These are phyloP conservation scores for Drosophila dunni DNA, from an alignment of 1,140 invertebrate species.

Conservation along the genomic window DNA sequence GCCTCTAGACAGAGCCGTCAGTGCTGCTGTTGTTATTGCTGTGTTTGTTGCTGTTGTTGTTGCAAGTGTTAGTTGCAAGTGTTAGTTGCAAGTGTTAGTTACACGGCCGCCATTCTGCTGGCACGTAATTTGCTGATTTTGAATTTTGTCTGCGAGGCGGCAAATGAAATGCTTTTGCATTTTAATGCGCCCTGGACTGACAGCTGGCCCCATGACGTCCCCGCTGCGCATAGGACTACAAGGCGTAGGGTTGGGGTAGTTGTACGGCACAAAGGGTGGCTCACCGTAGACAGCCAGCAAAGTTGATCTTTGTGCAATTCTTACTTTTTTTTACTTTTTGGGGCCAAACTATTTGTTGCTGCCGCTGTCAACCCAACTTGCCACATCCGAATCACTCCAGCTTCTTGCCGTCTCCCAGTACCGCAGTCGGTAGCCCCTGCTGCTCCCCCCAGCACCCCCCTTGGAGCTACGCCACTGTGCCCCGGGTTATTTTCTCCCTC, in stretches of 20 bases:
- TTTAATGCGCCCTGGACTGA: conserved; percentile 78
- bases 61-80: conserved; percentile 51
- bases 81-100: conserved; percentile 69
- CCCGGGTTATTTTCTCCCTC: conserved; percentile 43
- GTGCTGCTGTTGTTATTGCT: neutral
- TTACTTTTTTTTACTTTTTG: conserved; percentile 44
- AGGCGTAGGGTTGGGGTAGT: neutral
- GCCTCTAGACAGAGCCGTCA: neutral
- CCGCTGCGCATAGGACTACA: neutral
- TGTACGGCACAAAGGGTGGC: neutral
- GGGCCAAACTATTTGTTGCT: conserved; percentile 78
- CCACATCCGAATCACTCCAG: neutral
- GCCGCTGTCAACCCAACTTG: conserved; percentile 68
- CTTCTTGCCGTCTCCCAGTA: neutral
- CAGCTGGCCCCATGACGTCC: conserved; percentile 58
- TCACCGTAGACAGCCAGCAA: conserved; percentile 29
- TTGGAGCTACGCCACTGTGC: neutral
- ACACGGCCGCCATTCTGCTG: conserved; percentile 66
- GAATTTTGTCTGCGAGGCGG: conserved; percentile 73
- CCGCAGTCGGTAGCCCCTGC: neutral
- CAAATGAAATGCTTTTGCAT: conserved; percentile 82
- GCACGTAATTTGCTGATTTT: conserved; percentile 82
- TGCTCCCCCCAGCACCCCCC: neutral
- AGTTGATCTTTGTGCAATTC: conserved; percentile 55
- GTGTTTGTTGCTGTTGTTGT: conserved; percentile 1